phyloP scores from a whole-genome alignment of 2,113 vertebrate species.

The Trogon melanurus region DNA sequence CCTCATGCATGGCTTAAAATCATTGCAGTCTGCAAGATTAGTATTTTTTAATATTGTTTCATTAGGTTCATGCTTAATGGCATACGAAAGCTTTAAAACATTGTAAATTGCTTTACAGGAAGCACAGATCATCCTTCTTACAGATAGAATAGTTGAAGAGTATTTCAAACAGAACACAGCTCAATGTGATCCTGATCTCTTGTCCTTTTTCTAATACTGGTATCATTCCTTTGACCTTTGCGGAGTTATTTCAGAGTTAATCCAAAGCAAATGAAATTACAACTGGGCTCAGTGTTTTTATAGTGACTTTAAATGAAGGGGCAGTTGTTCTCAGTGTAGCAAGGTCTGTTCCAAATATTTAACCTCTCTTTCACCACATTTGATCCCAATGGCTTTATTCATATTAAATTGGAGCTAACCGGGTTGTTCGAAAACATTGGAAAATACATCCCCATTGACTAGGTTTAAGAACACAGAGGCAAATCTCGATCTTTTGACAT shows the following conservation, averaged over 20 bases:
- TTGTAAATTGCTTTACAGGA: not conserved
- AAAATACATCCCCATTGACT: not conserved
- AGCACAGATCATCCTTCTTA: not conserved
- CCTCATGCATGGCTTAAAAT: not conserved
- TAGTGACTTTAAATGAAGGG: not conserved
- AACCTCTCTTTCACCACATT: not conserved
- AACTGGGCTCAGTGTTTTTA: not conserved
- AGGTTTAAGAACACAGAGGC: not conserved
- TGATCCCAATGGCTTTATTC: not conserved
- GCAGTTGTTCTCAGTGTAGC: not conserved
- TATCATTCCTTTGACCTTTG: not conserved
- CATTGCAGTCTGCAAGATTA: not conserved
- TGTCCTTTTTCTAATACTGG: not conserved
- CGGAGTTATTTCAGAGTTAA: not conserved
- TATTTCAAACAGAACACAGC: not conserved
- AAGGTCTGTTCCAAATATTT: not conserved
- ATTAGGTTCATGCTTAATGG: not conserved
- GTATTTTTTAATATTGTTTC: not conserved
- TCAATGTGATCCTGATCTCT: not conserved
- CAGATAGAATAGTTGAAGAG: not conserved
- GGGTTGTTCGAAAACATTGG: not conserved
- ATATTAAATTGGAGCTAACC: not conserved
- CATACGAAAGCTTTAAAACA: not conserved
- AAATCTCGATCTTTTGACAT: not conserved
- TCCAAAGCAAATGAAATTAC: conserved; percentile 1